Evolutionary conservation across 2,113 vertebrate species (phyloP).

Genomic region (Pogona vitticeps): DNA sequence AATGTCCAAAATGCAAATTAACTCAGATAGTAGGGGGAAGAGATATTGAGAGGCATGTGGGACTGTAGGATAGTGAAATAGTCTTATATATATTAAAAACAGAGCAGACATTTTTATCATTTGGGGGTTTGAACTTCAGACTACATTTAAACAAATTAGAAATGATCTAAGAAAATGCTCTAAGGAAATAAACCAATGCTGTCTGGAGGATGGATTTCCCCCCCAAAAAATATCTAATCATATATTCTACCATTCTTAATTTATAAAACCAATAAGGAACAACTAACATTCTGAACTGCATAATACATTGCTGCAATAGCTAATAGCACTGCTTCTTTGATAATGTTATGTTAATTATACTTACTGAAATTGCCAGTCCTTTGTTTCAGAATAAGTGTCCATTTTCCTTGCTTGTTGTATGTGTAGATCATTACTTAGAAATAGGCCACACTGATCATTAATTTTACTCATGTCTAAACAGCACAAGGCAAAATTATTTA

Average conservation of each 20-base stretch:
- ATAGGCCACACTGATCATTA: neutral
- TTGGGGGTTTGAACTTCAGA: neutral
- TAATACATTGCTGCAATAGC: neutral
- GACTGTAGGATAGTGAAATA: neutral
- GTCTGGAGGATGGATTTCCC: neutral
- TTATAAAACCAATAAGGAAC: neutral
- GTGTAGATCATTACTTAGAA: neutral
- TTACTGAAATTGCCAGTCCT: neutral
- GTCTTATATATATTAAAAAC: neutral
- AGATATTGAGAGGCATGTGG: neutral
- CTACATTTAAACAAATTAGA: neutral
- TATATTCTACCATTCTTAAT: neutral
- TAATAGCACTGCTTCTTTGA: neutral
- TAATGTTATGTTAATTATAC: neutral
- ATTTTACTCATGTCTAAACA: neutral
- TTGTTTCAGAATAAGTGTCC: conserved; percentile 12
- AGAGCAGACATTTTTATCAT: neutral
- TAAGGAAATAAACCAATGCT: neutral
- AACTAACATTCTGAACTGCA: neutral
- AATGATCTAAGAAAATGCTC: neutral
- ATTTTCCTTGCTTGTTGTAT: neutral
- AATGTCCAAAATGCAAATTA: neutral
- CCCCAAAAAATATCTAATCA: neutral
- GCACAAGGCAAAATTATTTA: neutral
- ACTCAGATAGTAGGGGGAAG: neutral